These are phyloP conservation scores for Brachypteracias leptosomus DNA, from an alignment of 2,113 vertebrate genomes.

Conservation along the genomic window DNA sequence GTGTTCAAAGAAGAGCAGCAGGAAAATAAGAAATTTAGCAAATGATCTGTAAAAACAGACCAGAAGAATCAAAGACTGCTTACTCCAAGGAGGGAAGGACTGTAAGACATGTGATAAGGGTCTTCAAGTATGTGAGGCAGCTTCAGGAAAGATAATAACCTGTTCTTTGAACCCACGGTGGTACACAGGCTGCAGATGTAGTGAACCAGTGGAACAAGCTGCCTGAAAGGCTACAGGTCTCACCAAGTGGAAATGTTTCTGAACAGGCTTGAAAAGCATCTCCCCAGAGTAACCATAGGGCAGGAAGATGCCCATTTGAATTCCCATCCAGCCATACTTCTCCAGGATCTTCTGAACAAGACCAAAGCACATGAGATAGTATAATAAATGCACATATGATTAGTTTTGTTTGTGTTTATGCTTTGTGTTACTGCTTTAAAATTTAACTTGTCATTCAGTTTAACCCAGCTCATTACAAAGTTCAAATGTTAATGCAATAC, in stretches of 20 bases:
- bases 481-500: not conserved
- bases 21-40: not conserved
- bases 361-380: not conserved
- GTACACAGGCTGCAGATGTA: not conserved
- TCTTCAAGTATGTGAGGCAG: not conserved
- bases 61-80: not conserved
- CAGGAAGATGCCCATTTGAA: not conserved
- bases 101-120: not conserved
- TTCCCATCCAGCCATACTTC: not conserved
- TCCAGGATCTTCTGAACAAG: not conserved
- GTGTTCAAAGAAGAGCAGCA: not conserved
- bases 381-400: not conserved
- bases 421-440: not conserved
- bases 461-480: not conserved
- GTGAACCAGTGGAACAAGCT: not conserved
- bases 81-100: not conserved
- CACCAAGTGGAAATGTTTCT: not conserved
- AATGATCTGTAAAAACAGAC: not conserved
- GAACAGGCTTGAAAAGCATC: not conserved
- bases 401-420: not conserved
- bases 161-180: not conserved
- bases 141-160: not conserved
- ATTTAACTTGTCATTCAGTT: not conserved
- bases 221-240: not conserved
- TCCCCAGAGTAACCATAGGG: not conserved